A percentile compares a stretch with the other conserved stretches of the same genome.
Conservation (phyloP, 2,113 vertebrate species). For the Ranitomeya imitator region DNA sequence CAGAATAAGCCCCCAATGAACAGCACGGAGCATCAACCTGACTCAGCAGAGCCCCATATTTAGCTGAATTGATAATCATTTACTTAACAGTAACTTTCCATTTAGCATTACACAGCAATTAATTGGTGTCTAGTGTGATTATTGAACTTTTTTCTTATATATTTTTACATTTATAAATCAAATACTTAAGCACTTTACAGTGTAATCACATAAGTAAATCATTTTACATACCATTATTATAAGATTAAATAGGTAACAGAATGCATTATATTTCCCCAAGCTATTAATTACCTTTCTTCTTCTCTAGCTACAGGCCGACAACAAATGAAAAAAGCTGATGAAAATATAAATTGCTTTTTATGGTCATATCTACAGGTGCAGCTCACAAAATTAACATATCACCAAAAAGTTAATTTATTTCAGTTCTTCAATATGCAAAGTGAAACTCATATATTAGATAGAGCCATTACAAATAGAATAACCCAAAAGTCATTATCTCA, state of each 20-base stretch:
- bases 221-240: background rate
- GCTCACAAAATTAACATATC: too few species aligned
- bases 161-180: slow-evolving; percentile 49
- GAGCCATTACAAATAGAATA: too few species aligned
- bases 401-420: too few species aligned
- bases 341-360: background rate
- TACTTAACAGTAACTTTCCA: slow-evolving; percentile 61
- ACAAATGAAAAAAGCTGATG: background rate
- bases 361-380: background rate
- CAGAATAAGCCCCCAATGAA: slow-evolving; percentile 59
- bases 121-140: slow-evolving; percentile 65
- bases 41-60: slow-evolving; percentile 65
- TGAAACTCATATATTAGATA: too few species aligned
- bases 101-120: slow-evolving; percentile 60
- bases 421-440: too few species aligned
- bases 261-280: background rate
- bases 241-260: background rate
- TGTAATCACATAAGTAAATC: background rate
- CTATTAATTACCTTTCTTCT: slow-evolving; percentile 3
- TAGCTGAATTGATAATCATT: slow-evolving; percentile 61
- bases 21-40: slow-evolving; percentile 62
- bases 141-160: slow-evolving; percentile 59
- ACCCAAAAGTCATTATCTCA: too few species aligned
- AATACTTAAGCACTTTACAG: background rate
- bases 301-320: background rate